A percentile compares a stretch with the other conserved stretches of the same genome.
These are phyloP conservation scores for Heliconius ethilla DNA, from an alignment of 2,888 invertebrate genomes.

Conservation along the genomic window DNA sequence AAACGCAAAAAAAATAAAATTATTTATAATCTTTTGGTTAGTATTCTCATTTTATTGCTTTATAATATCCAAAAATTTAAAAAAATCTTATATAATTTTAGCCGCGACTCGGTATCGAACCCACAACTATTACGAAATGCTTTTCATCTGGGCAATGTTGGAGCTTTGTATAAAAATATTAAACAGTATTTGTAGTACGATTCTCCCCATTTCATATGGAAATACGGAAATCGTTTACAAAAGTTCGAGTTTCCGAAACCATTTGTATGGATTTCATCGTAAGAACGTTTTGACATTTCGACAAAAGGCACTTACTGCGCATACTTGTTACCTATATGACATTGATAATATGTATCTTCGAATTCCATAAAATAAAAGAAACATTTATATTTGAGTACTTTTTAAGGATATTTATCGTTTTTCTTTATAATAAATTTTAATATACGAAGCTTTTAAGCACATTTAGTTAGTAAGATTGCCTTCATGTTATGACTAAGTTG, in stretches of 20 bases:
- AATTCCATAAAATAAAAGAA: background rate
- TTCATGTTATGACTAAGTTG: slow-evolving; percentile 5
- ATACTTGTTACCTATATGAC: background rate
- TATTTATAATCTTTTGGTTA: no score
- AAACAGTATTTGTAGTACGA: background rate
- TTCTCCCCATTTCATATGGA: slow-evolving; percentile 10
- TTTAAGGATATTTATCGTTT: background rate
- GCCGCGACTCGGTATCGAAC: background rate
- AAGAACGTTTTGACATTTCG: slow-evolving; percentile 2
- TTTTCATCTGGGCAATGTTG: background rate
- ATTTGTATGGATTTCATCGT: background rate
- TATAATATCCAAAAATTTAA: no score
- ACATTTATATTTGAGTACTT: background rate
- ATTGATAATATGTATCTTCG: background rate
- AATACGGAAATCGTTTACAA: background rate
- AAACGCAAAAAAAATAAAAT: background rate
- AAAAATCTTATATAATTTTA: background rate
- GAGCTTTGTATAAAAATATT: background rate
- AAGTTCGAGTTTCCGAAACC: background rate
- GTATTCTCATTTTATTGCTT: no score
- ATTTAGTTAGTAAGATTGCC: slow-evolving; percentile 3
- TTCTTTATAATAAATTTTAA: background rate
- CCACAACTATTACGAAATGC: background rate
- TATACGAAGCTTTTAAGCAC: background rate
- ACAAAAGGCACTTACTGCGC: background rate